These are phyloP conservation scores for Xanthorhoe spadicearia DNA, from an alignment of 2,888 invertebrate genomes.

Conservation along the genomic window DNA sequence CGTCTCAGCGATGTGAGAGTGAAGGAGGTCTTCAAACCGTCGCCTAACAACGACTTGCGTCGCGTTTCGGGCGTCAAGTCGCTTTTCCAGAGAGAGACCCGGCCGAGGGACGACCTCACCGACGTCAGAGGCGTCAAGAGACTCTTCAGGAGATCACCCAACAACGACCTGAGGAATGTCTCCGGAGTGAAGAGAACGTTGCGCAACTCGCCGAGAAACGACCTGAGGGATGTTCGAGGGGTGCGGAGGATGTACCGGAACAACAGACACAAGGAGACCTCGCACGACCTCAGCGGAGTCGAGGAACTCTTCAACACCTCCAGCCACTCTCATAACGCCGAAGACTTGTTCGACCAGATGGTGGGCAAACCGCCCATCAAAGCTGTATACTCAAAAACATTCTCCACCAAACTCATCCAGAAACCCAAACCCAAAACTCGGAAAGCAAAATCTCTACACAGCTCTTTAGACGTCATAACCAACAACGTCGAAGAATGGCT, in stretches of 20 bases:
- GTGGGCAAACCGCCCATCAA: constrained; percentile 60
- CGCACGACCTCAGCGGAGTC: constrained; percentile 67
- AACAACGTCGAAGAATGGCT: constrained; percentile 66
- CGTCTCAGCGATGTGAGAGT: constrained; percentile 61
- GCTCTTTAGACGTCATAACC: constrained; percentile 53
- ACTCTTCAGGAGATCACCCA: constrained; percentile 61
- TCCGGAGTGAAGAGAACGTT: constrained; percentile 64
- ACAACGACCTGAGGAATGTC: constrained; percentile 66
- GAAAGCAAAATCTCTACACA: constrained; percentile 54
- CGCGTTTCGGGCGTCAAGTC: constrained; percentile 60
- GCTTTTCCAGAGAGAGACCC: constrained; percentile 50
- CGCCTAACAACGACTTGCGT: constrained; percentile 53
- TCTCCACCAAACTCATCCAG: constrained; percentile 42
- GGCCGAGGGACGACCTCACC: constrained; percentile 66
- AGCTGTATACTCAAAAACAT: constrained; percentile 66
- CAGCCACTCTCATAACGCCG: constrained; percentile 45
- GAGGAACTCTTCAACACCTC: constrained; percentile 65
- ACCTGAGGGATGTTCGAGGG: constrained; percentile 65
- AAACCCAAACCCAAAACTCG: constrained; percentile 48
- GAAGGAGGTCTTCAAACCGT: constrained; percentile 49
- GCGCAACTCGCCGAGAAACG: constrained; percentile 60
- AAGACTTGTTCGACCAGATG: constrained; percentile 61
- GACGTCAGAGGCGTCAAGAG: constrained; percentile 69
- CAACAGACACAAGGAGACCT: constrained; percentile 44
- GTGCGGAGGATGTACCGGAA: constrained; percentile 58